Evolutionary conservation across 1,140 invertebrate genomes (phyloP), one percentile per base, ranked within the genome.

Genomic region (Diorhabda carinulata): DNA sequence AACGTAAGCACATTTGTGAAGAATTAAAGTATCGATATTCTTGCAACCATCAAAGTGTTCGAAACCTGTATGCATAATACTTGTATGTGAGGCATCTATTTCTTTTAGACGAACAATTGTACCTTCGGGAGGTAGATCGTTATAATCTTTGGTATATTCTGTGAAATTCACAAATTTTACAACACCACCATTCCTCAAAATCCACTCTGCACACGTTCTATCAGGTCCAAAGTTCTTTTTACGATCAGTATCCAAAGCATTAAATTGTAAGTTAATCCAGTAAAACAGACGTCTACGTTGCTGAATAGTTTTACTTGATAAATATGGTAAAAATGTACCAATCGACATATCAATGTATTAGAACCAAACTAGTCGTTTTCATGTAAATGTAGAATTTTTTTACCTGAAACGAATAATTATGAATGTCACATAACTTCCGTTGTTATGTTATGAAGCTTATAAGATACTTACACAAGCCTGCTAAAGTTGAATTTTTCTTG

Each of bases 181-280:
- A 68, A 83, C 81, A 25, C 91, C 94, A 7, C 94, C 94, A 83
- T 93, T 94, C 76, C 88, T 82, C 58, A 95, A 79, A 7, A 96
- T 83, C 95, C 95, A 97, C 83, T 97, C 94, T 3, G 94, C 92
- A 84, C 93, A 95, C 9, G 91, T 90, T 76, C 89, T 78, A 80
- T 97, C 93, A 3, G 94, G 87, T 2, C 95, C 95, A 68, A 94
- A 84, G 74, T 86, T 80, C 79, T 90, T 87, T 45, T 94, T 86
- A 73, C 93, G 82, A 4, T 86, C 82, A 43, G 82, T 72, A 79
- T 93, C 91, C 66, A 90, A 86, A 69, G 81, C 82, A 84, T 91
- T 85, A 71, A 86, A 87, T 79, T 85, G 85, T 78, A 84, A 82
- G 72, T 86, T 86, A 0, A 86, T 78, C 81, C 83, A 87, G 73